Percentiles rank a stretch among this genome's conserved stretches.
Evolutionary conservation across 2,888 invertebrate genomes (phyloP).

Genomic region (Tetragnatha montana): DNA sequence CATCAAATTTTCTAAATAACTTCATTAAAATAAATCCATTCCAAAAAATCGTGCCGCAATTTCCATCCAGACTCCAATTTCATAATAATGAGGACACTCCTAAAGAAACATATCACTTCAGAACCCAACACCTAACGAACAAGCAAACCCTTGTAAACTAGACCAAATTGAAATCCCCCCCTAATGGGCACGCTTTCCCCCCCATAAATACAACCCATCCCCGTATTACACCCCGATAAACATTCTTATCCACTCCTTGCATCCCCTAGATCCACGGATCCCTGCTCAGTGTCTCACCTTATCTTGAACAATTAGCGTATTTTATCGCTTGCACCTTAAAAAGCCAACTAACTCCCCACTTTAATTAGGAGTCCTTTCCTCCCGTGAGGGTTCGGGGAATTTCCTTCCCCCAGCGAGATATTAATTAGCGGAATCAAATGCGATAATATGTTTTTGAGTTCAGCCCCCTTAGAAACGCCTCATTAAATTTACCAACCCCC

Average conservation of each 20-base stretch:
- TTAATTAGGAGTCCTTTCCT: conserved; percentile 25
- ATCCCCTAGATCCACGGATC: not conserved
- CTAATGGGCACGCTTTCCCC: not conserved
- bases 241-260: not conserved
- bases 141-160: not conserved
- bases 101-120: not conserved
- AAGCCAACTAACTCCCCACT: conserved; percentile 6
- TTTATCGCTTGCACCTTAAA: conserved; percentile 23
- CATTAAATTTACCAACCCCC: conserved; percentile 23
- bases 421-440: conserved; percentile 42
- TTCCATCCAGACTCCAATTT: not conserved
- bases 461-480: conserved; percentile 1
- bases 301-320: conserved; percentile 31
- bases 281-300: not conserved
- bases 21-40: too few relatives aligned
- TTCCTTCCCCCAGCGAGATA: conserved; percentile 9
- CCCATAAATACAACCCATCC: not conserved
- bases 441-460: conserved; percentile 40
- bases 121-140: not conserved
- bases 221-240: not conserved
- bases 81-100: not conserved
- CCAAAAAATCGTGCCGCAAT: not conserved
- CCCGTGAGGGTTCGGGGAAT: not conserved
- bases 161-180: not conserved
- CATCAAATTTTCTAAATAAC: too few relatives aligned